Evolutionary conservation across 1,140 invertebrate species (phyloP), one percentile per base, ranked within the genome.

Genomic region (Aphelenchoides fujianensis): DNA sequence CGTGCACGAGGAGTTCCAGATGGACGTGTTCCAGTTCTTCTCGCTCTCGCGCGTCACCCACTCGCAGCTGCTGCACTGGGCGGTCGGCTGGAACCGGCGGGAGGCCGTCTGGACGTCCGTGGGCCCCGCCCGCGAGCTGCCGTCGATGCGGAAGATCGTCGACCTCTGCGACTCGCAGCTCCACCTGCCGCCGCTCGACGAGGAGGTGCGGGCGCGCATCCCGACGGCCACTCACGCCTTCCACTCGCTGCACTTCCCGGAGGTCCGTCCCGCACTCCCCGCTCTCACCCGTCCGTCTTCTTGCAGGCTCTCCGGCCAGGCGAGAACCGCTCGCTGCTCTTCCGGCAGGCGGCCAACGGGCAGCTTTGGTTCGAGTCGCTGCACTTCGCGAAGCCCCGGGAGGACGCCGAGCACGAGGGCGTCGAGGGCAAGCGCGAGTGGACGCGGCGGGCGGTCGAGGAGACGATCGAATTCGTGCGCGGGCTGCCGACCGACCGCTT

Each of bases 281-380:
- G n/a, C n/a, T n/a, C n/a, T n/a, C n/a, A n/a, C 41, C 23, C 41
- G 23, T 7, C 34, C 34, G 19, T 30, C 28, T 32, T 59, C 27
- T 59, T 59, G 55, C 34, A 48, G 19, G 55, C 5, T 19, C 7
- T 32, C 34, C 19, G 19, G n/a, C n/a, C n/a, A n/a, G n/a, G n/a
- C 34, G 5, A 5, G 55, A 59, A 59, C 34, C 55, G 55, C 23
- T 5, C 55, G 5, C 28, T 59, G 5, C 34, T 66, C 27, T 66
- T 66, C 3, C 31, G 34, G 30, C 63, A 66, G 7, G 23, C 30
- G 63, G 63, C 37, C 63, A 66, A 66, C 31, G 63, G 63, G 37
- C 63, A 66, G 32, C 37, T 66, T 35, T 66, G 63, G 63, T 36
- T 66, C 16, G 36, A 66, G 37, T 59, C 55, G 5, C 28, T 59